These are phyloP conservation scores for Metaphire vulgaris DNA, from an alignment of 1,140 invertebrate species.

Conservation along the genomic window DNA sequence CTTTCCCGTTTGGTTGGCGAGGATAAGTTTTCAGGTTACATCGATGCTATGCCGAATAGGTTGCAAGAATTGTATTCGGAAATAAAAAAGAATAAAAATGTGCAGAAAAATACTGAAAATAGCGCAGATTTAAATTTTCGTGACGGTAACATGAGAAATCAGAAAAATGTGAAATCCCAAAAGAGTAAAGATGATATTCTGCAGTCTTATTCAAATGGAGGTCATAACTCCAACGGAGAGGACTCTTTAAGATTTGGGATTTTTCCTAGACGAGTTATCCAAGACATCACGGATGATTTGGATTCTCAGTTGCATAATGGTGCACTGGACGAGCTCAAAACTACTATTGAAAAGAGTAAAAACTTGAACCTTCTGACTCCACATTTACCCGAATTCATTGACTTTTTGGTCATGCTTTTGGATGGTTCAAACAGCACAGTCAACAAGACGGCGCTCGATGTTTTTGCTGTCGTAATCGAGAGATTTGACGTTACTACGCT, in stretches of 20 bases:
- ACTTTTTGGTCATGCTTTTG: slow-evolving; percentile 56
- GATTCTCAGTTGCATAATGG: slow-evolving; percentile 46
- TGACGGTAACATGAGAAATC: too few species aligned
- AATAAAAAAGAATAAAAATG: slow-evolving; percentile 34
- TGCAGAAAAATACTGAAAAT: background rate
- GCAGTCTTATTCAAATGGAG: too few species aligned
- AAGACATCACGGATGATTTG: slow-evolving; percentile 47
- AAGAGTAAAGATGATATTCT: too few species aligned
- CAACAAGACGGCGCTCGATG: slow-evolving; percentile 57
- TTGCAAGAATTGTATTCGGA: slow-evolving; percentile 43
- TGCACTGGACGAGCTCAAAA: slow-evolving; percentile 48
- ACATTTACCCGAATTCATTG: slow-evolving; percentile 60
- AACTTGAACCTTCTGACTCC: slow-evolving; percentile 54
- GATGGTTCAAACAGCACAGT: slow-evolving; percentile 59
- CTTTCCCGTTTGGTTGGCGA: slow-evolving; percentile 44
- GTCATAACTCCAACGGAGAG: too few species aligned
- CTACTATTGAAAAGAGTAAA: slow-evolving; percentile 37
- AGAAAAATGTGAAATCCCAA: too few species aligned
- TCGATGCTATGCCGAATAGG: slow-evolving; percentile 42
- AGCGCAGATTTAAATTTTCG: too few species aligned
- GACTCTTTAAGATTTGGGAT: slow-evolving; percentile 39
- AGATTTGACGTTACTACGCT: slow-evolving; percentile 40
- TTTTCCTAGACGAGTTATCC: slow-evolving; percentile 48
- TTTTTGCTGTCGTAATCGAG: slow-evolving; percentile 53
- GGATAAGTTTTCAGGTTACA: slow-evolving; percentile 41